Percentiles rank a stretch among this genome's conserved stretches.
phyloP scores from a whole-genome alignment of 2,888 invertebrate genomes.

The Isotomurus palustris region DNA sequence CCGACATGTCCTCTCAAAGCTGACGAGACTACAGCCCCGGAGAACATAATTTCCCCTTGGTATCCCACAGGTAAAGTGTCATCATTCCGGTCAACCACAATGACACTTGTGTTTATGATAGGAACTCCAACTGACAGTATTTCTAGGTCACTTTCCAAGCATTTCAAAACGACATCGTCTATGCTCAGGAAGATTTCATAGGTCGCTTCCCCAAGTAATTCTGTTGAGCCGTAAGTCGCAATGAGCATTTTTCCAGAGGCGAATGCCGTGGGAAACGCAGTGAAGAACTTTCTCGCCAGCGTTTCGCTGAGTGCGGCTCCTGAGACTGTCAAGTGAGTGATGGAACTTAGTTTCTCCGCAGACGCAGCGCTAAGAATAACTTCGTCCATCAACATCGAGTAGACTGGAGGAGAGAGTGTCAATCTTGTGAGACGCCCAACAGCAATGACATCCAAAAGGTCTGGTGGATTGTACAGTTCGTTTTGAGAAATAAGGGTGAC shows the following conservation, averaged over 20 bases:
- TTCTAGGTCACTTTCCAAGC: not conserved
- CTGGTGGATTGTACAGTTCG: not conserved
- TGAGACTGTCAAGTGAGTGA: constrained; percentile 3
- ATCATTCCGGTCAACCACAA: constrained; percentile 7
- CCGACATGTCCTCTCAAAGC: constrained; percentile 8
- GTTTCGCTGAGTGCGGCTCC: not conserved
- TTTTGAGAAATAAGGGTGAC: not conserved
- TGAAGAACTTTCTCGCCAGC: constrained; percentile 2
- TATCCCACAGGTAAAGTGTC: not conserved
- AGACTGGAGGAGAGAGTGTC: not conserved
- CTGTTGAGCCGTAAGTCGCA: constrained; percentile 9
- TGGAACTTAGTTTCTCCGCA: not conserved
- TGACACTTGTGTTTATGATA: constrained; percentile 4
- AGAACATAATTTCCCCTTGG: constrained; percentile 7
- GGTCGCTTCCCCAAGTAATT: constrained; percentile 7
- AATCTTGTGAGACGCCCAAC: constrained; percentile 2
- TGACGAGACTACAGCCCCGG: constrained; percentile 1
- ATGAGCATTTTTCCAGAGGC: not conserved
- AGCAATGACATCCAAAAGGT: not conserved
- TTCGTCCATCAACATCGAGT: not conserved
- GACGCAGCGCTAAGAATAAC: not conserved
- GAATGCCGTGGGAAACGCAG: not conserved
- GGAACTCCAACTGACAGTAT: constrained; percentile 9
- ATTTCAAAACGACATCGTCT: constrained; percentile 3
- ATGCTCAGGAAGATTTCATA: constrained; percentile 8